phyloP scores from a whole-genome alignment of 2,797 vertebrate genomes.

The Molossus molossus region DNA sequence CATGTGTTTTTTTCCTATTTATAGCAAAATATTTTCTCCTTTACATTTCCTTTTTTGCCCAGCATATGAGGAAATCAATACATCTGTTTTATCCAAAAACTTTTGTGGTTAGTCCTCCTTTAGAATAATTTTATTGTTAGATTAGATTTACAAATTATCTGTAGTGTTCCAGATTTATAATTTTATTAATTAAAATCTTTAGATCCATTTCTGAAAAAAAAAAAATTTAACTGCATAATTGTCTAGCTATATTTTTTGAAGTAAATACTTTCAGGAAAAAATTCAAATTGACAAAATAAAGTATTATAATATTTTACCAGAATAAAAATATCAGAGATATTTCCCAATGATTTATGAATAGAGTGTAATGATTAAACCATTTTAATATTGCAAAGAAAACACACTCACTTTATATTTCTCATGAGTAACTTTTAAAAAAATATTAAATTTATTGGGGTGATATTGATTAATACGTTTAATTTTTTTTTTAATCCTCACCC shows the following conservation, averaged over 20 bases:
- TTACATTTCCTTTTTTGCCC: neutral
- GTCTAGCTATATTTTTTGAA: too few species aligned
- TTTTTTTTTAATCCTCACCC: too few species aligned
- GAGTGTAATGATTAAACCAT: neutral
- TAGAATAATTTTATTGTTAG: neutral
- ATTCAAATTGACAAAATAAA: constrained; percentile 2
- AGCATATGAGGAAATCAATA: neutral
- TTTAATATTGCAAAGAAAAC: neutral
- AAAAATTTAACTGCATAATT: too few species aligned
- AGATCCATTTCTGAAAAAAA: too few species aligned
- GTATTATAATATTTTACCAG: neutral
- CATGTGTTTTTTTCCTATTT: neutral
- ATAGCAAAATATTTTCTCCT: neutral
- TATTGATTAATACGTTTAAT: too few species aligned
- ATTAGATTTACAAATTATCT: neutral
- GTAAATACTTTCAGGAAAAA: too few species aligned
- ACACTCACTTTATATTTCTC: too few species aligned
- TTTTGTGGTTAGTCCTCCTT: neutral
- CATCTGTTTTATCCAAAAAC: neutral
- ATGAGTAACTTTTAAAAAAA: too few species aligned
- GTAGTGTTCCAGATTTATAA: too few species aligned
- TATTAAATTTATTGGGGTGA: too few species aligned
- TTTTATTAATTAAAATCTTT: too few species aligned
- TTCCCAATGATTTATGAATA: neutral
- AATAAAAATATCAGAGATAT: neutral